Evolutionary conservation across 2,797 vertebrate species (phyloP).

Genomic region (Sebastes melanostomus): DNA sequence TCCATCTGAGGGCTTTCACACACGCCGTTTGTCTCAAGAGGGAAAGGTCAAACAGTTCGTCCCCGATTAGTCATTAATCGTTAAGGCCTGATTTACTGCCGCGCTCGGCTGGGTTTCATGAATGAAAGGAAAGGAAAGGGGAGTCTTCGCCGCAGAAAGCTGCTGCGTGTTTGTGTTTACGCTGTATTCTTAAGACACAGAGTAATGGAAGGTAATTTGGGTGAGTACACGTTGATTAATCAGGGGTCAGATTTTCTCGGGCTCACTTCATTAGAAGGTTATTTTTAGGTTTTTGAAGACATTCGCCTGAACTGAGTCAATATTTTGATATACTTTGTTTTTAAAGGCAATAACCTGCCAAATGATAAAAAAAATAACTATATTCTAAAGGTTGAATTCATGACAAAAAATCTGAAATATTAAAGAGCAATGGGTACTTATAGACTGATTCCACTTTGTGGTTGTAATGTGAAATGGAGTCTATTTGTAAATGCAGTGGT

Average conservation of each 20-base stretch:
- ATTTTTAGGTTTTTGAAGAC: neutral
- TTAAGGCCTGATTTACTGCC: conserved; percentile 51
- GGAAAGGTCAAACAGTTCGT: conserved; percentile 41
- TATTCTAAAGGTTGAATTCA: neutral
- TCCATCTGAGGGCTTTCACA: neutral
- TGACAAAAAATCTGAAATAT: neutral
- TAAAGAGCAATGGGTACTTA: neutral
- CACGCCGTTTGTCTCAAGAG: conserved; percentile 15
- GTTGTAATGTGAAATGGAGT: neutral
- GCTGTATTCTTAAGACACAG: neutral
- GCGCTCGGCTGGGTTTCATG: conserved; percentile 26
- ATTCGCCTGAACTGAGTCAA: neutral
- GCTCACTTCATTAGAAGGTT: neutral
- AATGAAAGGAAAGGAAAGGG: conserved; percentile 13
- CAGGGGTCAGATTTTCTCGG: neutral
- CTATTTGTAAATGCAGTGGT: neutral
- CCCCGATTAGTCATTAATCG: conserved; percentile 40
- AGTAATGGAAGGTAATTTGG: conserved; percentile 24
- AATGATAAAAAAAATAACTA: neutral
- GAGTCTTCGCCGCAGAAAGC: neutral
- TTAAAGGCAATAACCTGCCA: neutral
- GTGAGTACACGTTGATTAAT: conserved; percentile 6
- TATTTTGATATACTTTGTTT: conserved; percentile 1
- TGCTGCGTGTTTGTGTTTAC: neutral
- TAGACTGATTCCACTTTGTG: neutral